These are phyloP conservation scores for Lagodon rhomboides DNA, from an alignment of 2,797 vertebrate genomes.

Conservation along the genomic window DNA sequence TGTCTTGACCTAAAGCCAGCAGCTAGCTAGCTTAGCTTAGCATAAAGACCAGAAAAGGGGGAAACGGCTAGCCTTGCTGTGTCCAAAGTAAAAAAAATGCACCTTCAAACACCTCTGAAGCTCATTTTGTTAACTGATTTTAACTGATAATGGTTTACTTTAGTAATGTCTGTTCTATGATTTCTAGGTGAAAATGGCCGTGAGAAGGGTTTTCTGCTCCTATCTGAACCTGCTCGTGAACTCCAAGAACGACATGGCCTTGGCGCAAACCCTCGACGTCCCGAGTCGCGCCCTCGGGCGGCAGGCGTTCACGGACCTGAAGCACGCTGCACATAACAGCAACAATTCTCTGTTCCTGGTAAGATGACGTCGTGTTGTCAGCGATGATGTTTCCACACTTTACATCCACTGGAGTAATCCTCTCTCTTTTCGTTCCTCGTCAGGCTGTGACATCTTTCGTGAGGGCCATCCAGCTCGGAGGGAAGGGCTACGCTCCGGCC, in stretches of 20 bases:
- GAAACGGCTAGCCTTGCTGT: background rate
- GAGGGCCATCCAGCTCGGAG: constrained; percentile 92
- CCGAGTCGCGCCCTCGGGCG: constrained; percentile 90
- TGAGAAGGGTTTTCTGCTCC: constrained; percentile 89
- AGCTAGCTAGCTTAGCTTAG: too few relatives aligned
- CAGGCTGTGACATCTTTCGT: constrained; percentile 94
- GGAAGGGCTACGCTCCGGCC: constrained; percentile 91
- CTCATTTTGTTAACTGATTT: too few relatives aligned
- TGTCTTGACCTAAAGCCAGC: too few relatives aligned
- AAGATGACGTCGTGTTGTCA: constrained; percentile 45
- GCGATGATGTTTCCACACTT: constrained; percentile 13
- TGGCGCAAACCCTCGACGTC: constrained; percentile 90
- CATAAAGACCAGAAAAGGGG: background rate
- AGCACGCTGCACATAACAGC: constrained; percentile 84
- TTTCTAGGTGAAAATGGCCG: constrained; percentile 80
- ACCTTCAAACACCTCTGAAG: too few relatives aligned
- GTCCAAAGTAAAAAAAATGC: background rate
- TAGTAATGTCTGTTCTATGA: too few relatives aligned
- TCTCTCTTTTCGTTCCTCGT: constrained; percentile 22
- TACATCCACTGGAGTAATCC: background rate
- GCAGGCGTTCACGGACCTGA: constrained; percentile 92
- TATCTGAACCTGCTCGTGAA: constrained; percentile 94
- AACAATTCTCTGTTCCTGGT: constrained; percentile 94
- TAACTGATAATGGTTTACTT: too few relatives aligned
- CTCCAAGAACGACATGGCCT: constrained; percentile 91